phyloP scores from a whole-genome alignment of 2,797 vertebrate genomes.

The Rachycentron canadum region DNA sequence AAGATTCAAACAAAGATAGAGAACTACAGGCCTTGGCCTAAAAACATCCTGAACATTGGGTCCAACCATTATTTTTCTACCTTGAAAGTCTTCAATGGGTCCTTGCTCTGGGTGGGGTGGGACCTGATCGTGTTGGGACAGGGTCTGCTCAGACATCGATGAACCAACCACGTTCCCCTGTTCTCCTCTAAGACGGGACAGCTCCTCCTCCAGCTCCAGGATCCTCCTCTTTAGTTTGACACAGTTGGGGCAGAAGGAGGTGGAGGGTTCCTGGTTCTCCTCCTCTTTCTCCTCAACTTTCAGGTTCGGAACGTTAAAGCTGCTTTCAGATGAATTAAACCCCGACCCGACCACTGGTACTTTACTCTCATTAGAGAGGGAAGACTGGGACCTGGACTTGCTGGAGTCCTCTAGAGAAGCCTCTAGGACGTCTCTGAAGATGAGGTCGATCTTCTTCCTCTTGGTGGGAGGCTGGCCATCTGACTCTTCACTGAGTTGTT shows the following conservation, averaged over 20 bases:
- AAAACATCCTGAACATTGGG: not conserved
- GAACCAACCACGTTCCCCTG: conserved; percentile 75
- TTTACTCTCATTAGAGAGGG: conserved; percentile 83
- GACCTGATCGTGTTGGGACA: conserved; percentile 11
- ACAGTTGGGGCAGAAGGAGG: conserved; percentile 97
- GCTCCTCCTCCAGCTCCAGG: conserved; percentile 93
- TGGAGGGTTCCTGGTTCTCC: conserved; percentile 87
- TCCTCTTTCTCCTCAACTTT: conserved; percentile 90
- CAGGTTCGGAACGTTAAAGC: conserved; percentile 80
- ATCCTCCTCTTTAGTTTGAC: conserved; percentile 94
- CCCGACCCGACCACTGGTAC: conserved; percentile 61
- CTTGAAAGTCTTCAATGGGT: conserved; percentile 91
- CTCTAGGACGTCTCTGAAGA: conserved; percentile 94
- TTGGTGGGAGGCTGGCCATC: conserved; percentile 90
- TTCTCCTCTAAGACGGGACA: conserved; percentile 90
- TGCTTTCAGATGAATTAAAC: conserved; percentile 72
- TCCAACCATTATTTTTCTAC: conserved; percentile 75
- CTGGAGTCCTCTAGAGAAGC: conserved; percentile 90
- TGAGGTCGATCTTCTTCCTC: conserved; percentile 96
- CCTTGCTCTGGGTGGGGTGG: conserved; percentile 89
- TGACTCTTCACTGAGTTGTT: conserved; percentile 87
- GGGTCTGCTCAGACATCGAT: conserved; percentile 20
- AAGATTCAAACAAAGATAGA: not conserved
- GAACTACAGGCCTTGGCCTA: not conserved
- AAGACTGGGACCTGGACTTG: conserved; percentile 81